phyloP scores from a whole-genome alignment of 2,113 vertebrate species.

The Pyrgilauda ruficollis region DNA sequence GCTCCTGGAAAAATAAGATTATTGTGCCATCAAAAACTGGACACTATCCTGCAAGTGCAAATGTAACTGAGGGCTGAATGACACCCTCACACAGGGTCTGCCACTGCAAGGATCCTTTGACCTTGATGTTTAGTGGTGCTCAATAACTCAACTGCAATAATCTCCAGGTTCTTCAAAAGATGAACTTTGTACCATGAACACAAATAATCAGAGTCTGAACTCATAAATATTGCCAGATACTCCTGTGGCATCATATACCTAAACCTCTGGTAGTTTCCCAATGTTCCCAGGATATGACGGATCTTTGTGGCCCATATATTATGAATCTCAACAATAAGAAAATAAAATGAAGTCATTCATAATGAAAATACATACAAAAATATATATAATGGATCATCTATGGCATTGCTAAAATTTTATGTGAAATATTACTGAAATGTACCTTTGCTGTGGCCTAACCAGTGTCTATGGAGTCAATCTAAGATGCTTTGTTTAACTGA shows the following conservation, averaged over 20 bases:
- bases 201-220: not conserved
- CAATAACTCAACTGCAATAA: not conserved
- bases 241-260: not conserved
- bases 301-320: not conserved
- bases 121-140: not conserved
- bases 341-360: not conserved
- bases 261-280: not conserved
- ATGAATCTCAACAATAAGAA: not conserved
- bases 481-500: not conserved
- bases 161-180: not conserved
- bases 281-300: not conserved
- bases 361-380: not conserved
- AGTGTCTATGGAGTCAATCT: not conserved
- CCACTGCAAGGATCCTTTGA: not conserved
- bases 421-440: not conserved
- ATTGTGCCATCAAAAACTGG: not conserved
- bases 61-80: not conserved
- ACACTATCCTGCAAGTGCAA: not conserved
- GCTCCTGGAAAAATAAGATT: not conserved
- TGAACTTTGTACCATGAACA: not conserved
- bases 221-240: not conserved
- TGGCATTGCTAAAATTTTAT: not conserved
- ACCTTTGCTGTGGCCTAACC: not conserved
- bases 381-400: not conserved
- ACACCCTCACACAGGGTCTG: rapidly evolving